These are phyloP conservation scores for Hydroisotoma schaefferi DNA, from an alignment of 2,888 invertebrate genomes.

Conservation along the genomic window DNA sequence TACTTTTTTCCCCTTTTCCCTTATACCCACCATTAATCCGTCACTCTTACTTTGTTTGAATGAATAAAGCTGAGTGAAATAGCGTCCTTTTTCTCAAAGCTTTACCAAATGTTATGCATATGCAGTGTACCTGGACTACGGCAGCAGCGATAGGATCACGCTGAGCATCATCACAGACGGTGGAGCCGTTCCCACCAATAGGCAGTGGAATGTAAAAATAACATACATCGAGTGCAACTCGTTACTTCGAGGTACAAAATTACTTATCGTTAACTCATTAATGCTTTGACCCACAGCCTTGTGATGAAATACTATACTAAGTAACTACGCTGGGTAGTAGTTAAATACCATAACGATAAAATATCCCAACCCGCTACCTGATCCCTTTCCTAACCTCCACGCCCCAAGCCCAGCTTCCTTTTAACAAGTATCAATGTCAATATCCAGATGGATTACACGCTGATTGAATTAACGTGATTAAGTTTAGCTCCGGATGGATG, in stretches of 20 bases:
- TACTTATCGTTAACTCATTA: no score
- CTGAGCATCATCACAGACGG: conserved; percentile 43
- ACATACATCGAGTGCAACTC: conserved; percentile 46
- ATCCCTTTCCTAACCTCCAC: no score
- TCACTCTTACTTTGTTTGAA: not conserved
- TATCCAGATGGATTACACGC: no score
- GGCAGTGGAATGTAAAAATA: conserved; percentile 40
- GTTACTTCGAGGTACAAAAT: conserved; percentile 27
- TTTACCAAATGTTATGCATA: not conserved
- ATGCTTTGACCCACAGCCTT: no score
- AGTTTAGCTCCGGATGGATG: conserved; percentile 45
- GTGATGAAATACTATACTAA: no score
- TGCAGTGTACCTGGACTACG: conserved; percentile 46
- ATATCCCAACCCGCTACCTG: no score
- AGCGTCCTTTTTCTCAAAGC: not conserved
- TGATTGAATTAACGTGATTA: not conserved
- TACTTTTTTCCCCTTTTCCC: not conserved
- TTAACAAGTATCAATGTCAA: no score
- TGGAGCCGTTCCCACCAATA: conserved; percentile 10
- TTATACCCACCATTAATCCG: not conserved
- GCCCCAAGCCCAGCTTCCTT: no score
- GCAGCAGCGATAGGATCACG: conserved; percentile 43
- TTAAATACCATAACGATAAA: no score
- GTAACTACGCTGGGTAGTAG: no score
- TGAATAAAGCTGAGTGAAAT: no score